These are phyloP conservation scores for Sitobion miscanthi DNA, from an alignment of 1,140 invertebrate genomes.

Conservation along the genomic window DNA sequence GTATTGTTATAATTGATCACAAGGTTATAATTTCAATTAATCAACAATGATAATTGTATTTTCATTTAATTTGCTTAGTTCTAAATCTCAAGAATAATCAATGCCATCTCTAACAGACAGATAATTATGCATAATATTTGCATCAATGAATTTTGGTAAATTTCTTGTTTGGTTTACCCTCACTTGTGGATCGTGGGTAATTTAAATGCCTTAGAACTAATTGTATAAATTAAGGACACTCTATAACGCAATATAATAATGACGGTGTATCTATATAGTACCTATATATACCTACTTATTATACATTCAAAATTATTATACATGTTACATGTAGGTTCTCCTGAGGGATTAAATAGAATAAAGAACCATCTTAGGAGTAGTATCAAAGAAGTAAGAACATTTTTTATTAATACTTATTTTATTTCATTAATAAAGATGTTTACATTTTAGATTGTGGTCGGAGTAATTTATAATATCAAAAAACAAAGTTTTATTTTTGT, in stretches of 20 bases:
- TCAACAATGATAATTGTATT: not conserved
- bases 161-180: not conserved
- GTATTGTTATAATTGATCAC: not conserved
- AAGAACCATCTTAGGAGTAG: not conserved
- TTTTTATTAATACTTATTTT: not conserved
- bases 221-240: not conserved
- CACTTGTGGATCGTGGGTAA: not conserved
- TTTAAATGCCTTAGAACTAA: conserved; percentile 9
- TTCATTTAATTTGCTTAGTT: not conserved
- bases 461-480: too few relatives aligned
- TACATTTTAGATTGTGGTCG: too few relatives aligned
- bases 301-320: not conserved
- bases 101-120: not conserved
- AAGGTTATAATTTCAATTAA: not conserved
- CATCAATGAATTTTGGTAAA: not conserved
- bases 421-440: not conserved
- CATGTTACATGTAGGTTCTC: not conserved
- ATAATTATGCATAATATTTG: not conserved
- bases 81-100: not conserved
- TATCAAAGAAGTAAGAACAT: not conserved
- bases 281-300: not conserved
- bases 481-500: too few relatives aligned
- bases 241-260: not conserved
- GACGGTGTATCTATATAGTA: not conserved
- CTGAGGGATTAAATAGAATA: not conserved